Conservation (phyloP, 2,113 vertebrate species). For the Triplophysa rosa region DNA sequence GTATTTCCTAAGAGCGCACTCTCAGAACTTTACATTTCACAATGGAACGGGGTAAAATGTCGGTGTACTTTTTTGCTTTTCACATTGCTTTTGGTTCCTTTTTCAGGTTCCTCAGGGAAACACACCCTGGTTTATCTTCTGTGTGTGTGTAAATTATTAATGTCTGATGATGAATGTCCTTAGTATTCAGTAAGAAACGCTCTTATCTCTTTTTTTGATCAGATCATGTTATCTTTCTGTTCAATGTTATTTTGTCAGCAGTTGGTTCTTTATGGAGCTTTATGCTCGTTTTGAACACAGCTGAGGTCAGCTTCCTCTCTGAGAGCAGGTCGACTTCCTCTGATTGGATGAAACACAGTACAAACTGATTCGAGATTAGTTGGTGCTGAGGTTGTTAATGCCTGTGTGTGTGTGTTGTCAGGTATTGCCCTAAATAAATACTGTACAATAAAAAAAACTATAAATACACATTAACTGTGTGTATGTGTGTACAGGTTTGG, state of each 20-base stretch:
- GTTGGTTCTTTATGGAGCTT: background rate
- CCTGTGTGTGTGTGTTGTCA: background rate
- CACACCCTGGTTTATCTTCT: background rate
- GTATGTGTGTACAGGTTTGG: background rate
- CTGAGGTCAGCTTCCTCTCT: constrained; percentile 15
- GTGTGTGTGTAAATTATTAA: background rate
- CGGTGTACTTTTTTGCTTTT: background rate
- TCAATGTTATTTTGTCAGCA: background rate
- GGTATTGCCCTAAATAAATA: too few relatives aligned
- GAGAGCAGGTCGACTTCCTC: background rate
- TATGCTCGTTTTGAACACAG: background rate
- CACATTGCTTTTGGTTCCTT: background rate
- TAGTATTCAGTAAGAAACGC: background rate
- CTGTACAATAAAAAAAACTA: too few relatives aligned
- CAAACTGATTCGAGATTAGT: background rate
- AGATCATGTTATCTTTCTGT: background rate
- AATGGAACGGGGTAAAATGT: background rate
- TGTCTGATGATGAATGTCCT: background rate
- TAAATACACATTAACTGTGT: background rate
- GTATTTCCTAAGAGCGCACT: too few relatives aligned
- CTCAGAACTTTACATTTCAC: background rate
- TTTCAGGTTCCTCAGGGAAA: background rate
- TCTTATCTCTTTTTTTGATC: background rate
- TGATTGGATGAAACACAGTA: background rate
- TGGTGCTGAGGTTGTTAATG: background rate